Evolutionary conservation across 2,113 vertebrate genomes (phyloP), one percentile per base, ranked within the genome.

Genomic region (Austrofundulus limnaeus): DNA sequence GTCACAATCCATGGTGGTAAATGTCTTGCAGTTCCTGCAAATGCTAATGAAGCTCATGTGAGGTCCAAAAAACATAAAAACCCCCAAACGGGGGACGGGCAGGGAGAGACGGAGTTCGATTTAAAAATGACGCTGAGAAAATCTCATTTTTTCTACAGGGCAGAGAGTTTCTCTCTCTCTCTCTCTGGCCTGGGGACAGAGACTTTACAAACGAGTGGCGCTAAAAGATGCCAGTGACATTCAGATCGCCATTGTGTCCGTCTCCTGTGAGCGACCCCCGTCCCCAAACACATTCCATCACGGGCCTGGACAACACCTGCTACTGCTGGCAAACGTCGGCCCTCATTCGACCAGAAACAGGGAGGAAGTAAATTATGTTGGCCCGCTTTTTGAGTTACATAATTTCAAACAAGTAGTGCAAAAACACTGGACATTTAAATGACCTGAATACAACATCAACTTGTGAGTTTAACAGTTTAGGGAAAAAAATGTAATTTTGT

Each of bases 11-110:
- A 70, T 72, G 81, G 89, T 82, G 86, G 80, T 80, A 87, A 91
- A 88, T 88, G 89, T 91, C 88, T 89, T 66, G 3, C 66, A 69
- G 81, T 88, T 86, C 77, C 76, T 80, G 78, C 76, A 87, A 91
- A 89, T 89, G 89, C 87, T 90, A 92, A 89, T 89, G 83, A 73
- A 74, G 77, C 84, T 87, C 81, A 75, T 84, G 82, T 81, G 76
- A 84, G 80, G 84, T 87, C 83, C 83, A 85, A 80, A 81, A 72
- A 8, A 34, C 6, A 34, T 8, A 10, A 5, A 5, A 34, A 34
- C 6, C 6, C 28, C 28, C 28, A 4, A 28, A 28, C 61, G 0
- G 46, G 58, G 62, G 70, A 48, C 46, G 77, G 66, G 60, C 65
- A 41, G 55, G 48, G 63, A 60, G 77, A 69, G 61, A 82, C 49